phyloP scores from a whole-genome alignment of 92 coral and sea anemone genomes.

The Parazoanthus darwini region DNA sequence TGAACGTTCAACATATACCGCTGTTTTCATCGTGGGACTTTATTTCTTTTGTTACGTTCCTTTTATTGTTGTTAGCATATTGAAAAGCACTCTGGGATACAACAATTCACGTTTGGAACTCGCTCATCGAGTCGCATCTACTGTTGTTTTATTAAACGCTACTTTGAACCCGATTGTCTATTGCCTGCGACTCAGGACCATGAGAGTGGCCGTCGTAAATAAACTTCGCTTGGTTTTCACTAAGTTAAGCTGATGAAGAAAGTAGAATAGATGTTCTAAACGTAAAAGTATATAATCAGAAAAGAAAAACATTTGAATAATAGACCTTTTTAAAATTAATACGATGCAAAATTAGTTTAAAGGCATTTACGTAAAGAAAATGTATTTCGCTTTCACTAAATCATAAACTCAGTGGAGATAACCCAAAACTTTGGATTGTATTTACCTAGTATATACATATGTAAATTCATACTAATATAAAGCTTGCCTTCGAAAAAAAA shows the following conservation, averaged over 20 bases:
- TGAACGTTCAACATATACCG: conserved; percentile 7
- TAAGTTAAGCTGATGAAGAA: not conserved
- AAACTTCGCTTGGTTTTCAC: not conserved
- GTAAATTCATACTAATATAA: too few relatives aligned
- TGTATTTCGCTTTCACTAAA: too few relatives aligned
- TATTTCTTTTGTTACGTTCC: conserved; percentile 34
- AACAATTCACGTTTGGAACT: conserved; percentile 10
- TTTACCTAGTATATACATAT: too few relatives aligned
- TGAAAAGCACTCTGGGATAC: conserved; percentile 20
- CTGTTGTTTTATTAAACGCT: conserved; percentile 19
- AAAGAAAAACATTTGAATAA: too few relatives aligned
- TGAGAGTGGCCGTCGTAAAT: conserved; percentile 10
- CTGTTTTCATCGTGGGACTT: conserved; percentile 21
- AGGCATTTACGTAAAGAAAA: too few relatives aligned
- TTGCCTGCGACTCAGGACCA: conserved; percentile 21
- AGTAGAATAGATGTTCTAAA: too few relatives aligned
- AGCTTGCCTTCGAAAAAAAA: too few relatives aligned
- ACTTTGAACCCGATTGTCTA: conserved; percentile 25
- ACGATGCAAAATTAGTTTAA: too few relatives aligned
- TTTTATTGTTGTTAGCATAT: conserved; percentile 23
- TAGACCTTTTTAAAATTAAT: too few relatives aligned
- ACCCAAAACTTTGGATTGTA: too few relatives aligned
- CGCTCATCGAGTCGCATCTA: conserved; percentile 22
- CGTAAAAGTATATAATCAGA: too few relatives aligned
- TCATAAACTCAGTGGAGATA: too few relatives aligned